Evolutionary conservation across 2,888 invertebrate species (phyloP).

Genomic region (Tachina fera): DNA sequence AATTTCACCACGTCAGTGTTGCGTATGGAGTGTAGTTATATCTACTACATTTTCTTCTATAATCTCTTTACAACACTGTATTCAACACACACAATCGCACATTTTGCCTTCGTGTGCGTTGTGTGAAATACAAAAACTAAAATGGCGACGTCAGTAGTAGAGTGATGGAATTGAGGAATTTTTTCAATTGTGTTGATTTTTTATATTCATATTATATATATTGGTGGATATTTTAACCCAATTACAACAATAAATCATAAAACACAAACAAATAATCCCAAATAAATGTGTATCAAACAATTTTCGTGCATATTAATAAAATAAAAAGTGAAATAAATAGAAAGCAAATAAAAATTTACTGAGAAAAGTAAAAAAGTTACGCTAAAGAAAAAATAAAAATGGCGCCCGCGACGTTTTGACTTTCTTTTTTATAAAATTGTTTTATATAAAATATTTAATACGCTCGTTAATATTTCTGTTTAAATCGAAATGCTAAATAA

Average conservation of each 20-base stretch:
- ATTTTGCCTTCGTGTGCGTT: slow-evolving; percentile 67
- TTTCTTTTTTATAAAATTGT: slow-evolving; percentile 76
- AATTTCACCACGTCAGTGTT: slow-evolving; percentile 32
- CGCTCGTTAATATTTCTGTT: slow-evolving; percentile 38
- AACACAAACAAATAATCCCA: slow-evolving; percentile 68
- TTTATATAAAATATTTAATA: slow-evolving; percentile 48
- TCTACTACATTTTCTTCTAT: neutral
- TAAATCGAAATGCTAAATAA: slow-evolving; percentile 41
- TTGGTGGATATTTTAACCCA: slow-evolving; percentile 72
- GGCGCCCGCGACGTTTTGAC: slow-evolving; percentile 81
- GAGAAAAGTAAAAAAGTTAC: slow-evolving; percentile 68
- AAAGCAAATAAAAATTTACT: slow-evolving; percentile 61
- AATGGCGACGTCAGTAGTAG: slow-evolving; percentile 72
- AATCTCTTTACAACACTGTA: slow-evolving; percentile 43
- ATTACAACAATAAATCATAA: slow-evolving; percentile 70
- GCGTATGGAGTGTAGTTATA: neutral
- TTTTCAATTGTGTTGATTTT: slow-evolving; percentile 72
- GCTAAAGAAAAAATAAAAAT: slow-evolving; percentile 76
- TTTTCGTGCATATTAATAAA: slow-evolving; percentile 61
- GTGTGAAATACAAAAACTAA: slow-evolving; percentile 69
- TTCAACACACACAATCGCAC: slow-evolving; percentile 55
- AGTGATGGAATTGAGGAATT: slow-evolving; percentile 72
- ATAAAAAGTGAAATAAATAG: slow-evolving; percentile 63
- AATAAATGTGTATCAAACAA: slow-evolving; percentile 62
- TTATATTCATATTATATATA: slow-evolving; percentile 72